These are phyloP conservation scores for Mastigias papua DNA, from an alignment of 30 jellyfish, hydroid and myxozoan species.

Conservation along the genomic window DNA sequence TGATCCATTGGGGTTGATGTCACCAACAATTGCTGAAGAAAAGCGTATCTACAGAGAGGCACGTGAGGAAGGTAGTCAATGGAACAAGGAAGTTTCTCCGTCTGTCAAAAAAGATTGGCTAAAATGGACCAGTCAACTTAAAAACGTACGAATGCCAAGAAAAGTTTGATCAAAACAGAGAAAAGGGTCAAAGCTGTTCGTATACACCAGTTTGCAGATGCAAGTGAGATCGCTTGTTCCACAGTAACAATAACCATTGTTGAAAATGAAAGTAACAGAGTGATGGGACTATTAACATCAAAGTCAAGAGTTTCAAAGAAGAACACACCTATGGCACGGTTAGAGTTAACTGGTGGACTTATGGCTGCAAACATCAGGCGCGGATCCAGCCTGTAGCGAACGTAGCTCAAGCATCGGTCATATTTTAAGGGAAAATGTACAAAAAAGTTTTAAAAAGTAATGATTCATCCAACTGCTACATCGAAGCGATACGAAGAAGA, in stretches of 20 bases:
- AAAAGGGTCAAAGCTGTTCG: conserved; percentile 36
- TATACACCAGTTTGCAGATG: conserved; percentile 73
- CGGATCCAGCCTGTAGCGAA: too few species aligned
- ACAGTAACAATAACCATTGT: conserved; percentile 53
- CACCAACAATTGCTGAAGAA: conserved; percentile 54
- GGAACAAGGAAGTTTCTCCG: conserved; percentile 56
- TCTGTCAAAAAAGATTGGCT: conserved; percentile 24
- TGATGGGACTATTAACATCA: conserved; percentile 52
- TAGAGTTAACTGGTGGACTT: conserved; percentile 69
- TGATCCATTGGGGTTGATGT: conserved; percentile 17
- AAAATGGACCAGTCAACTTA: conserved; percentile 14
- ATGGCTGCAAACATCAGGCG: conserved; percentile 80
- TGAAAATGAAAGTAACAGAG: conserved; percentile 41
- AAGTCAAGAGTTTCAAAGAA: conserved; percentile 60
- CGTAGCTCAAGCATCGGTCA: conserved; percentile 47
- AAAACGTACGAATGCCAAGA: conserved; percentile 33
- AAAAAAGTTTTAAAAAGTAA: too few species aligned
- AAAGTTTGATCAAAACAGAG: conserved; percentile 4
- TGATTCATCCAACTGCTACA: too few species aligned
- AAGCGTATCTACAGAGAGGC: conserved; percentile 44
- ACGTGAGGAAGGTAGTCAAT: conserved; percentile 21
- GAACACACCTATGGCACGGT: conserved; percentile 69
- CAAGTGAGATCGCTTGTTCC: conserved; percentile 67
- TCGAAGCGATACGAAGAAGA: too few species aligned
- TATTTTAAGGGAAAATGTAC: conserved; percentile 42